Evolutionary conservation across 2,797 vertebrate species (phyloP).

Genomic region (Hylomyscus alleni): DNA sequence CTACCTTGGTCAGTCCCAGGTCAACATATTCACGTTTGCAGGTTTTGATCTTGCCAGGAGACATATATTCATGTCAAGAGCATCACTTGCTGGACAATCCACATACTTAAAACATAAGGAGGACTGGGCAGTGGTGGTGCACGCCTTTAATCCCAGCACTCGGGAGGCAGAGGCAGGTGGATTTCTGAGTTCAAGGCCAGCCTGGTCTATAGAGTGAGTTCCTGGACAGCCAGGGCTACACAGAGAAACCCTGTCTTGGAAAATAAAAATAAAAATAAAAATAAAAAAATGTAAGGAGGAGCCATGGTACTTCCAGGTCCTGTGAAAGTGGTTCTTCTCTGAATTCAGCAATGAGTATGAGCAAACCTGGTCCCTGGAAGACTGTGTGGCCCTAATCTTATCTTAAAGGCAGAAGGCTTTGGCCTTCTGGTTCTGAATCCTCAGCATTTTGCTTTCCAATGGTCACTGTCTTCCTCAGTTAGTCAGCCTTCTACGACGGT

Average conservation of each 20-base stretch:
- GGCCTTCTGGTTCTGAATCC: not conserved
- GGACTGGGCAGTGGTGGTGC: no score
- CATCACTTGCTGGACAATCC: not conserved
- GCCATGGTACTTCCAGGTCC: no score
- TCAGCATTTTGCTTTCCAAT: not conserved
- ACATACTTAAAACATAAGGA: not conserved
- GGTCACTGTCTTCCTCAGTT: not conserved
- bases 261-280: no score
- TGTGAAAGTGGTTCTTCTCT: not conserved
- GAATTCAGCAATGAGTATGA: not conserved
- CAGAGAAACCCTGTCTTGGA: no score
- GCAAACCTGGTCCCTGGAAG: not conserved
- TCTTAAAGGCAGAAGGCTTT: not conserved
- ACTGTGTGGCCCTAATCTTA: not conserved
- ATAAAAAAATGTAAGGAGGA: not conserved
- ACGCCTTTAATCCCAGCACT: no score
- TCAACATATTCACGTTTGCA: not conserved
- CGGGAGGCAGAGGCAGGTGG: no score
- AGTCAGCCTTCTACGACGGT: not conserved
- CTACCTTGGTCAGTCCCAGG: not conserved
- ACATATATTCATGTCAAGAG: constrained; percentile 23
- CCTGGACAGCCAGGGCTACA: no score
- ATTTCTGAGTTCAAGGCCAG: no score
- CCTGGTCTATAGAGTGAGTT: no score
- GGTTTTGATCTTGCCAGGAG: not conserved